These are phyloP conservation scores for Polydrusus tereticollis DNA, from an alignment of 2,888 invertebrate species.

Conservation along the genomic window DNA sequence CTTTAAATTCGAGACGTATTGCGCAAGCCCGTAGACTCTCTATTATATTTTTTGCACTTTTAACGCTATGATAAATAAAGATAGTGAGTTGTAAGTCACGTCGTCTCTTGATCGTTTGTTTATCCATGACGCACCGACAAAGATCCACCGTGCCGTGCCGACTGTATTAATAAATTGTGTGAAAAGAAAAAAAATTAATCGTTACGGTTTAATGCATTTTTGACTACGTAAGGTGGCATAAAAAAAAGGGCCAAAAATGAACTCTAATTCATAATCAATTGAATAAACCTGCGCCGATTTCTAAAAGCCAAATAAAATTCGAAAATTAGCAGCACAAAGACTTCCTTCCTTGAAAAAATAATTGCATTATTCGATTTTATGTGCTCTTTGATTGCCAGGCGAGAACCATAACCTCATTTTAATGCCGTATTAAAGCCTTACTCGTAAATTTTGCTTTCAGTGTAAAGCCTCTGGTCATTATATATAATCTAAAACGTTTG, in stretches of 20 bases:
- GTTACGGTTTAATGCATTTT: no score
- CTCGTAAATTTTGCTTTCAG: conserved; percentile 60
- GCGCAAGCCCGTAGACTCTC: no score
- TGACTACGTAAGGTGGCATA: background rate
- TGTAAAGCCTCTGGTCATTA: conserved; percentile 59
- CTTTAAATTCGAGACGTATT: no score
- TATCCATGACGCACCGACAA: no score
- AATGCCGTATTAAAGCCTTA: conserved; percentile 56
- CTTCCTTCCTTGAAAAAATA: conserved; percentile 44
- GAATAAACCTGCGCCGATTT: conserved; percentile 12
- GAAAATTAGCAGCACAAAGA: conserved; percentile 45
- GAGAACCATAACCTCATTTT: conserved; percentile 57
- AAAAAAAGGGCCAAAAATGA: background rate
- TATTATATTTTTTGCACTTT: no score
- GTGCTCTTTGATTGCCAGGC: conserved; percentile 52
- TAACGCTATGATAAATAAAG: no score
- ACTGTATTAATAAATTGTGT: background rate
- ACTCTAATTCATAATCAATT: conserved; percentile 19
- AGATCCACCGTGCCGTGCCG: no score
- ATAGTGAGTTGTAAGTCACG: no score
- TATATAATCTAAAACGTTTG: conserved; percentile 62
- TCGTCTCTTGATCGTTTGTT: no score
- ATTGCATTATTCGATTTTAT: conserved; percentile 52
- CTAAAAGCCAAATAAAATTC: conserved; percentile 37
- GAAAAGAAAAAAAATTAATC: no score